These are phyloP conservation scores for Virgularia gustaviana DNA, from an alignment of 92 coral and sea anemone genomes.

Conservation along the genomic window DNA sequence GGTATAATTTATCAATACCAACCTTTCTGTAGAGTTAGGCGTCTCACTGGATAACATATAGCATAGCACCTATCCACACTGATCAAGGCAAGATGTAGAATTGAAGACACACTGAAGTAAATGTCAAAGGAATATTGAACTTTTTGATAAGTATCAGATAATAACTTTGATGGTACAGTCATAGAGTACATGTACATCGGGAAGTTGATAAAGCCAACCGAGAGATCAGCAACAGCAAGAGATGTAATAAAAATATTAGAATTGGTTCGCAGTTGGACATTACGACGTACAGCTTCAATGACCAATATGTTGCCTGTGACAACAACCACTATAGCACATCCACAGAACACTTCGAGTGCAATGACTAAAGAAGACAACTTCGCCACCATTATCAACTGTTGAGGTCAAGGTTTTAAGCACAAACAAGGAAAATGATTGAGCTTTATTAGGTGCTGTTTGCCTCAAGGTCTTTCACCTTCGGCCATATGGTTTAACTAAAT, in stretches of 20 bases:
- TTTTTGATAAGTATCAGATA: neutral
- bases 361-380: conserved; percentile 9
- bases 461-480: too few relatives aligned
- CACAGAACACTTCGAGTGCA: conserved; percentile 10
- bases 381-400: too few relatives aligned
- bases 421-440: too few relatives aligned
- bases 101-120: conserved; percentile 80
- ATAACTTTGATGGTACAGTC: neutral
- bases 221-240: conserved; percentile 27
- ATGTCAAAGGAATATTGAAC: conserved; percentile 51
- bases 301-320: conserved; percentile 20
- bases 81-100: conserved; percentile 78
- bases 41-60: conserved; percentile 75
- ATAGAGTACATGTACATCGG: conserved; percentile 34
- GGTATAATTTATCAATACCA: too few relatives aligned
- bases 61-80: conserved; percentile 95
- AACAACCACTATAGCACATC: neutral
- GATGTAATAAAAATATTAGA: conserved; percentile 28
- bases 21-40: conserved; percentile 77
- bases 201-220: conserved; percentile 17
- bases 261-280: conserved; percentile 14
- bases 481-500: too few relatives aligned
- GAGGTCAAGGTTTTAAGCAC: too few relatives aligned
- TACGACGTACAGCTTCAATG: conserved; percentile 21
- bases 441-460: too few relatives aligned